A percentile compares a stretch with the other conserved stretches of the same genome.
Evolutionary conservation across 2,888 invertebrate species (phyloP).

Genomic region (Calephelis perditalis): DNA sequence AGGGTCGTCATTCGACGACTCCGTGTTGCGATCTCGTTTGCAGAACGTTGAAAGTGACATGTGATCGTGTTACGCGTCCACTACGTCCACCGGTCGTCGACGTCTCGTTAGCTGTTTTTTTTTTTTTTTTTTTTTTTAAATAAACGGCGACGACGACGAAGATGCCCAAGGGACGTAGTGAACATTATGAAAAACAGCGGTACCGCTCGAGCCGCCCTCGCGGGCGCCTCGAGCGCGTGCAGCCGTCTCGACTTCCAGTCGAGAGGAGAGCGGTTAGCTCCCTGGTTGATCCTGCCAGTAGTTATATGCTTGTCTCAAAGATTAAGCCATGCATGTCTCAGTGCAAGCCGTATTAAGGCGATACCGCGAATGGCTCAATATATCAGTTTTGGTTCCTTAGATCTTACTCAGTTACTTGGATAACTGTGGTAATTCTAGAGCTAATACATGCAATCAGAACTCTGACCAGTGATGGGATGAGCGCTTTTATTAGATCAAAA

Average conservation of each 20-base stretch:
- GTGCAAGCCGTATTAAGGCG: no score
- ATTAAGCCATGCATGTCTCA: no score
- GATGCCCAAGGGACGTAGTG: no score
- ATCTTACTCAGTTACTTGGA: constrained; percentile 31
- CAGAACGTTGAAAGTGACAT: no score
- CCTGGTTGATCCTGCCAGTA: constrained; percentile 80
- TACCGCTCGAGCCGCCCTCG: background rate
- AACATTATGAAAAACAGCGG: background rate
- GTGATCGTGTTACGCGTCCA: no score
- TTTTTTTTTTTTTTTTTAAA: no score
- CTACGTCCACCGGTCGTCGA: no score
- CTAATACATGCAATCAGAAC: background rate
- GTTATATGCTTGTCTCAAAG: constrained; percentile 80
- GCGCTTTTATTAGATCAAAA: background rate
- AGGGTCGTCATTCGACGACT: no score
- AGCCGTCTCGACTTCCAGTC: background rate
- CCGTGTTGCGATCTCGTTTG: no score
- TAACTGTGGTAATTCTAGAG: background rate
- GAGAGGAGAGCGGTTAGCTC: constrained; percentile 33
- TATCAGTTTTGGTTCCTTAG: background rate
- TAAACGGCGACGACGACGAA: no score
- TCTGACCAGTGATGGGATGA: background rate
- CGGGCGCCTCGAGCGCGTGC: background rate
- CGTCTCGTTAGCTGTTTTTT: no score
- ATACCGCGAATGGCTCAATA: background rate